Evolutionary conservation across 2,113 vertebrate genomes (phyloP), one percentile per base, ranked within the genome.

Genomic region (Oophaga pumilio): DNA sequence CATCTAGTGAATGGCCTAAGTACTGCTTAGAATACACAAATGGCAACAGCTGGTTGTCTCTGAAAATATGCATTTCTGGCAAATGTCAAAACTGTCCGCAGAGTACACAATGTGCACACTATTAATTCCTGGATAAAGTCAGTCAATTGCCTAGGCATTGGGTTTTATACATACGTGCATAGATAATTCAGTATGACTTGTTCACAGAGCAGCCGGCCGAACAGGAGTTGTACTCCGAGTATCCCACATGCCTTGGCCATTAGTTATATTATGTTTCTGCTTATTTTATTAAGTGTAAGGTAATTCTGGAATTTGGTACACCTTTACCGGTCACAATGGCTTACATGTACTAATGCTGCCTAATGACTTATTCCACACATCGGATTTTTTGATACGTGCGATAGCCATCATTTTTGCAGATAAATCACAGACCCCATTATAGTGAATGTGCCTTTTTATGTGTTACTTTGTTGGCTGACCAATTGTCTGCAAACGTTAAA

Each of bases 41-140:
- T 74, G 71, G 71, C 71, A 74, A 74, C 71, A 74, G 71, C 71
- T 74, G 71, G 71, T 74, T 74, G 33, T 49, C 71, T 74, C 43
- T 50, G 71, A 50, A 74, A 74, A 74, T 74, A 74, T 74, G 33
- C 22, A 74, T 49, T 74, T 49, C 71, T 74, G 71, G 71, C 71
- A 74, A 74, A 74, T 74, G 71, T 74, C 71, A 74, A 43, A 49
- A 43, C 9, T 74, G 49, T 74, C 71, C 18, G 22, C 18, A 10
- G 69, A 73, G 71, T 74, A 74, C 71, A 49, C 71, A 49, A 74
- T 74, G 71, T 74, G 71, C 33, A 22, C 43, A 8, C 71, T 49
- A 74, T 74, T 74, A 74, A 74, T 28, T 74, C 8, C 71, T 50
- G 71, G 33, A 49, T 22, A 43, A 74, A 73, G 20, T 73, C 69